Evolutionary conservation across 2,113 vertebrate genomes (phyloP).

Genomic region (Heterochromis multidens): DNA sequence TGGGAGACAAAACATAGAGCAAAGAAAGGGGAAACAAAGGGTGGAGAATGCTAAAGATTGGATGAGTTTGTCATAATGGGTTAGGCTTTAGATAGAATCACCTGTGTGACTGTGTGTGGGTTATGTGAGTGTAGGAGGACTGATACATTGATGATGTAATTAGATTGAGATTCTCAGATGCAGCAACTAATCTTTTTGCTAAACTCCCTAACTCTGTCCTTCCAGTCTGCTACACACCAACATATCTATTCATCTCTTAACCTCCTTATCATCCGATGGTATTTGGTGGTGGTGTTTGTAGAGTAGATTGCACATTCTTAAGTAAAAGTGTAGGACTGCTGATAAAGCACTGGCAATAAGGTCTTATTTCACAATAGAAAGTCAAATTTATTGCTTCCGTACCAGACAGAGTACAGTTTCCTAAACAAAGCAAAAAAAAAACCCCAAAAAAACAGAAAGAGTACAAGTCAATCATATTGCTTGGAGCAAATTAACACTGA

Average conservation of each 20-base stretch:
- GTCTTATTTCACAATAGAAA: slow-evolving; percentile 25
- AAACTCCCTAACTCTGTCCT: slow-evolving; percentile 7
- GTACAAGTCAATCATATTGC: neutral
- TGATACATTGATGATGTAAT: neutral
- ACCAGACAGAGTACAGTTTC: neutral
- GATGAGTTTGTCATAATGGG: neutral
- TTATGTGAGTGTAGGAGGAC: neutral
- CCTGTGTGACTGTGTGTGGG: neutral
- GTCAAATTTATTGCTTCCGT: slow-evolving; percentile 16
- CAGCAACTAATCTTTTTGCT: neutral
- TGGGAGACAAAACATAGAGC: neutral
- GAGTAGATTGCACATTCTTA: slow-evolving; percentile 1
- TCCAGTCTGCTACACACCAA: neutral
- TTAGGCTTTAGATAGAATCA: neutral
- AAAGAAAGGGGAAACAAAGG: neutral
- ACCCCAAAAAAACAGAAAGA: neutral
- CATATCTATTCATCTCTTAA: slow-evolving; percentile 33
- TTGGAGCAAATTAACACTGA: neutral
- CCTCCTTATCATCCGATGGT: slow-evolving; percentile 25
- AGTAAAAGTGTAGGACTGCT: slow-evolving; percentile 19
- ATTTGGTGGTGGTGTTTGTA: slow-evolving; percentile 10
- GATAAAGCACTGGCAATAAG: slow-evolving; percentile 26
- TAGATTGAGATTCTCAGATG: neutral
- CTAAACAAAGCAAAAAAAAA: neutral
- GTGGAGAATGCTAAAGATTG: neutral